Evolutionary conservation across 2,888 invertebrate species (phyloP).

Genomic region (Caenorhabditis panamensis): DNA sequence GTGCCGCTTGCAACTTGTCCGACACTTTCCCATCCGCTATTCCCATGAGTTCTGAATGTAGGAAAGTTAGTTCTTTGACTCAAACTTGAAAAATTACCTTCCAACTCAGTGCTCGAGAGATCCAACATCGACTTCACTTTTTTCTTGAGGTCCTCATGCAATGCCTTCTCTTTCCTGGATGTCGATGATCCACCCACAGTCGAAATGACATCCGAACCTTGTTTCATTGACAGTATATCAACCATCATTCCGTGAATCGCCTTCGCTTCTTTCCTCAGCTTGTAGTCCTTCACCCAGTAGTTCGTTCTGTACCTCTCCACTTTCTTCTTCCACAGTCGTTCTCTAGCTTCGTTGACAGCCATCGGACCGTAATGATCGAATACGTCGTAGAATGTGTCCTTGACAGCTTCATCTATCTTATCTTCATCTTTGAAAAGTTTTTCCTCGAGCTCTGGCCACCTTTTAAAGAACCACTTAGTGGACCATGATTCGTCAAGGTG

Average conservation of each 20-base stretch:
- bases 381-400: background rate
- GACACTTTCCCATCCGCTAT: background rate
- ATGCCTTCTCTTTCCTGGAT: background rate
- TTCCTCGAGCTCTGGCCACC: background rate
- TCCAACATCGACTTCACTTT: background rate
- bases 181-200: slow-evolving; percentile 9
- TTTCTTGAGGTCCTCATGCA: slow-evolving; percentile 8
- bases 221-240: slow-evolving; percentile 12
- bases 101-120: background rate
- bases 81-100: slow-evolving; percentile 6
- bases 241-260: slow-evolving; percentile 23
- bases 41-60: background rate
- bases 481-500: too few species aligned
- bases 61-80: background rate
- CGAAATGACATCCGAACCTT: slow-evolving; percentile 4
- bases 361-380: slow-evolving; percentile 1
- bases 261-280: slow-evolving; percentile 27
- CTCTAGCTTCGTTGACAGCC: background rate
- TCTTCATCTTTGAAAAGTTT: too few species aligned
- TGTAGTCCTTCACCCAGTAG: slow-evolving; percentile 28
- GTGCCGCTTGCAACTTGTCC: background rate
- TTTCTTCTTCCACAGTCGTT: slow-evolving; percentile 19
- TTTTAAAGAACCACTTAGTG: background rate
- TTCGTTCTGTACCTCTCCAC: background rate
- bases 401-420: too few species aligned